Evolutionary conservation across 1,140 invertebrate species (phyloP), one percentile per base, ranked within the genome.

Genomic region (Dendroctonus valens): DNA sequence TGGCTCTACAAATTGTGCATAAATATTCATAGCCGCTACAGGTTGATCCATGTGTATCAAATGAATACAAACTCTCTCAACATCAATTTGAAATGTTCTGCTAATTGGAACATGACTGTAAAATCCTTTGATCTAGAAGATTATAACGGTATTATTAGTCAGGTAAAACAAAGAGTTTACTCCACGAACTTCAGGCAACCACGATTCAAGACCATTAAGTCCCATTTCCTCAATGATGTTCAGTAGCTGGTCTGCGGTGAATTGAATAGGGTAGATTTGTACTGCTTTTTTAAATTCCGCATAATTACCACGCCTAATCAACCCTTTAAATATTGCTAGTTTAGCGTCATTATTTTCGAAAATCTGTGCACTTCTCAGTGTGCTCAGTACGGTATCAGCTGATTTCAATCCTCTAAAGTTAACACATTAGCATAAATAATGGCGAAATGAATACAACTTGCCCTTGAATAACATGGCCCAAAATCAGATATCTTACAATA

Each of bases 401-500:
- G 74, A 73, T 7, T 66, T 51, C 7, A 81, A 48, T 63, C 81
- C 79, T 3, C 73, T 74, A 65, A 52, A 75, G 63, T 41, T 46
- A 46, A 9, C 42, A 46, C 42, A 46, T 46, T 11, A 46, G 42
- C 12, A n/a, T 52, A 46, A 67, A 61, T 37, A 42, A 2, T 54
- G 9, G 14, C 9, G 7, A 46, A 37, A 26, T 41, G 15, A 42
- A 44, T 63, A 40, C 26, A 26, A 72, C 71, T 74, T 72, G 80
- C 79, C 82, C 80, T 41, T 80, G 73, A 75, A 81, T 83, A 9
- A 82, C 80, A 78, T 87, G 82, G 42, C 81, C 83, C 38, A 83
- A 74, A 52, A 87, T 83, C 11, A 88, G 78, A 53, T 81, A 79
- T 72, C 84, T 84, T 73, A 86, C 86, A 41, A 85, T 78, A 59